These are phyloP conservation scores for Orbicella faveolata DNA, from an alignment of 64 coral and sea anemone species.

Conservation along the genomic window DNA sequence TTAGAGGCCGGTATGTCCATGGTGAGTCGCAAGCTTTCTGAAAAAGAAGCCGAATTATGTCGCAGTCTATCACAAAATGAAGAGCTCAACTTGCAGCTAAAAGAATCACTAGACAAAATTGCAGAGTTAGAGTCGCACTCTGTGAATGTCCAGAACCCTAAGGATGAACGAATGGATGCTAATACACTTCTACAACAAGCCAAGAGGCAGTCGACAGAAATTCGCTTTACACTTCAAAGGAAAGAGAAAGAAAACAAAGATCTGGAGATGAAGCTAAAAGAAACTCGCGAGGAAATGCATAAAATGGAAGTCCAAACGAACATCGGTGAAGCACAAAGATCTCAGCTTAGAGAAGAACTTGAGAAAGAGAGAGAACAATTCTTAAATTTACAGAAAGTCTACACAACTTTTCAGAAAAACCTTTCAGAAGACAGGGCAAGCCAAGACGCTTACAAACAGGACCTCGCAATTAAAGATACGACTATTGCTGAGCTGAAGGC, in stretches of 20 bases:
- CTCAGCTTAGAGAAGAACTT: background rate
- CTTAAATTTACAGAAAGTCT: background rate
- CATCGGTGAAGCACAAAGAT: background rate
- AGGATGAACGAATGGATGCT: background rate
- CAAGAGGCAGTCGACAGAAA: slow-evolving; percentile 15
- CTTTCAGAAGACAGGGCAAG: slow-evolving; percentile 1
- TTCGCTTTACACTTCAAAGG: slow-evolving; percentile 17
- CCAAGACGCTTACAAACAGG: background rate
- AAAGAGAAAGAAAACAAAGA: slow-evolving; percentile 33
- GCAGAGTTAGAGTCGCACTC: slow-evolving; percentile 13
- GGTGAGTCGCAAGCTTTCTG: background rate
- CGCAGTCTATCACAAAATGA: background rate
- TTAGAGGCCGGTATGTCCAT: slow-evolving; percentile 1
- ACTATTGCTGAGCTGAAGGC: slow-evolving; percentile 37
- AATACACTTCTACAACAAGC: slow-evolving; percentile 19
- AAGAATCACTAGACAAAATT: slow-evolving; percentile 21
- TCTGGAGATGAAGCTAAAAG: slow-evolving; percentile 21
- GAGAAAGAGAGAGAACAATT: background rate
- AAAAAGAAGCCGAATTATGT: background rate
- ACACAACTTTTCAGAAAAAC: background rate
- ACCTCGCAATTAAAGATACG: background rate
- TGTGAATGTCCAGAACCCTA: background rate
- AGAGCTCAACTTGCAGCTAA: slow-evolving; percentile 24
- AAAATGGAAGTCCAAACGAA: slow-evolving; percentile 27
- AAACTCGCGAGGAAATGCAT: slow-evolving; percentile 27